Evolutionary conservation across 2,797 vertebrate species (phyloP).

Genomic region (Anolis apletophallus): DNA sequence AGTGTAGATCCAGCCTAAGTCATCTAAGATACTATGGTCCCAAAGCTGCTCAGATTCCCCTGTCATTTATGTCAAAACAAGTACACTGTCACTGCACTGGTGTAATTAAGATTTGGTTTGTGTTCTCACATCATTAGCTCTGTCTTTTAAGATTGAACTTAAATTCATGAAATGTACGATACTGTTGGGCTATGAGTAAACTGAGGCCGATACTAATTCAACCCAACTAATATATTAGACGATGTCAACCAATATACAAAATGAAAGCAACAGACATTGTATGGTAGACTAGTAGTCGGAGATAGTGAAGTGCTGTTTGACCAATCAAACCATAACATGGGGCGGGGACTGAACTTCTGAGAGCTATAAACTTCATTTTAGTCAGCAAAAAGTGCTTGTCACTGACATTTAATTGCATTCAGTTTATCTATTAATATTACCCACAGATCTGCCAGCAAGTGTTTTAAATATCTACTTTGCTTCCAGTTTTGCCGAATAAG

Average conservation of each 20-base stretch:
- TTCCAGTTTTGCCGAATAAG: slow-evolving; percentile 69
- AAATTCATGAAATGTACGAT: background rate
- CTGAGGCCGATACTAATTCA: background rate
- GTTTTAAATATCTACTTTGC: slow-evolving; percentile 29
- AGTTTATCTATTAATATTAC: slow-evolving; percentile 39
- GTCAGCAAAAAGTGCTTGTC: slow-evolving; percentile 51
- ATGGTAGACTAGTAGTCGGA: background rate
- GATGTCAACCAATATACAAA: background rate
- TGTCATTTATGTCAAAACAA: background rate
- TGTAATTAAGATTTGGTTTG: background rate
- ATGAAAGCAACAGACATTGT: slow-evolving; percentile 9
- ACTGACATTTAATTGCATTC: slow-evolving; percentile 57
- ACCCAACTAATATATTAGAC: background rate
- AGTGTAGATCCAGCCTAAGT: background rate
- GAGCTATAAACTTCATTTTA: slow-evolving; percentile 23
- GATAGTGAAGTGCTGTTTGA: background rate
- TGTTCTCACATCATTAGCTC: background rate
- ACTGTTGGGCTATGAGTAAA: background rate
- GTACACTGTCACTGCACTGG: background rate
- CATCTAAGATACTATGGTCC: background rate
- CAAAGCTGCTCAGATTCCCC: background rate
- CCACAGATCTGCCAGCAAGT: slow-evolving; percentile 7
- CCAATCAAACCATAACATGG: background rate
- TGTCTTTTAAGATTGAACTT: background rate
- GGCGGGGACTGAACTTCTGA: background rate